Base-by-base conservation (phyloP, 2,888 invertebrate species). In the Siphlonurus alternatus region DNA sequence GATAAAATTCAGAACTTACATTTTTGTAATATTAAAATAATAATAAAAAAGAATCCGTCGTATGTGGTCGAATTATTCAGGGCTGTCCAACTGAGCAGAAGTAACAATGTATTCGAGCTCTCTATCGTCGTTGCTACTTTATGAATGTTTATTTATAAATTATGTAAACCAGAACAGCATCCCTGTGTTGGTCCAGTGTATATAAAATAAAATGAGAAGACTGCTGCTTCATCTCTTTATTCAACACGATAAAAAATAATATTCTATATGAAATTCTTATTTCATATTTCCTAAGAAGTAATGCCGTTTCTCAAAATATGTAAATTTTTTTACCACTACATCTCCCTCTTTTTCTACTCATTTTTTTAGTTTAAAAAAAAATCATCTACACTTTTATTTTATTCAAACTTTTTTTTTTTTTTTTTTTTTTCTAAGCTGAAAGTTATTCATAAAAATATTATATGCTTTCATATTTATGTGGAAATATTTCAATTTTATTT, bases 71-170 rank as follows among this genome's bases (percentile, higher is more conserved):
- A 10, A 10, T 5, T 38, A 38, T 38, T 38, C 38, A 38, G 38
- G 38, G 38, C n/a, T n/a, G n/a, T n/a, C n/a, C n/a, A n/a, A n/a
- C n/a, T 10, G 38, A 38, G 7, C 15, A 10, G 38, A 38, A 38
- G 38, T 38, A 38, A 38, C 38, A 38, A 38, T 38, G 38, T 5
- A 38, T 5, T 10, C 7, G 38, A 38, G 38, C 7, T 38, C 38
- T 38, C 38, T 38, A 38, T 38, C 38, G 38, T 15, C 15, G 15
- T 38, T 15, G 15, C 38, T 38, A 38, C 38, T 38, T 38, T 22
- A 56, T 56, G 56, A 56, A 56, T 56, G 56, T 56, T 56, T 56
- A 56, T 56, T 56, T 56, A 56, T 56, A 56, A 56, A 56, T 56
- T 56, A 56, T 56, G 56, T 56, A 56, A 56, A 56, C 5, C n/a